A percentile compares a stretch with the other conserved stretches of the same genome.
Evolutionary conservation across 92 coral and sea anemone species (phyloP).

Genomic region (Porites evermanni): DNA sequence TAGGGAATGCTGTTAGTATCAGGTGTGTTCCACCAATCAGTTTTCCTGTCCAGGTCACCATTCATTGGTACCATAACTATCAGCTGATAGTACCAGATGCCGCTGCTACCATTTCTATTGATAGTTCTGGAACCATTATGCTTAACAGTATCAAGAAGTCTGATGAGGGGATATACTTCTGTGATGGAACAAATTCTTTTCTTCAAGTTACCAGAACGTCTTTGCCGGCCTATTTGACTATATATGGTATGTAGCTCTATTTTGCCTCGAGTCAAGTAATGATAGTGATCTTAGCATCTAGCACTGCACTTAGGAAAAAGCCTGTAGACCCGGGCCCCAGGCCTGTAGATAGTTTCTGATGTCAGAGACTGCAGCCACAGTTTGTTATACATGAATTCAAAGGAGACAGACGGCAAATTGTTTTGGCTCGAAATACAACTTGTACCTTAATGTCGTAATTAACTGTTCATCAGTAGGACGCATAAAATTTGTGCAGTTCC

Average conservation of each 20-base stretch:
- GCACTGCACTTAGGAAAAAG: no score
- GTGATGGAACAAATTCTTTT: slow-evolving; percentile 76
- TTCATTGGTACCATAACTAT: slow-evolving; percentile 89
- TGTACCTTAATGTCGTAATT: no score
- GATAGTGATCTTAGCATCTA: no score
- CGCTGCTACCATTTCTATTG: slow-evolving; percentile 64
- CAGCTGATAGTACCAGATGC: slow-evolving; percentile 61
- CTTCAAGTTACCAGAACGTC: slow-evolving; percentile 77
- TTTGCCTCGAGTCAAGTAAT: no score
- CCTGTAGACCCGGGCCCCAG: no score
- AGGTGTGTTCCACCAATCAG: slow-evolving; percentile 83
- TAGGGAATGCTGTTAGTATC: slow-evolving; percentile 72
- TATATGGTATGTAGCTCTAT: slow-evolving; percentile 71
- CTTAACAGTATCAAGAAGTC: slow-evolving; percentile 75
- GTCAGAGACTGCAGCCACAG: no score
- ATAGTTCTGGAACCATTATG: slow-evolving; percentile 78
- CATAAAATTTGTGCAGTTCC: no score
- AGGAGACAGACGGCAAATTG: no score
- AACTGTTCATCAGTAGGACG: no score
- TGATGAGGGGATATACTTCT: slow-evolving; percentile 95
- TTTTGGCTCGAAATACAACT: no score
- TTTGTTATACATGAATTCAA: no score
- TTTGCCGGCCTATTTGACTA: slow-evolving; percentile 66
- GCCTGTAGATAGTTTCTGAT: no score
- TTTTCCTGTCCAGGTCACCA: slow-evolving; percentile 73